phyloP scores from a whole-genome alignment of 1,140 invertebrate species.

The Drosophila bocki region DNA sequence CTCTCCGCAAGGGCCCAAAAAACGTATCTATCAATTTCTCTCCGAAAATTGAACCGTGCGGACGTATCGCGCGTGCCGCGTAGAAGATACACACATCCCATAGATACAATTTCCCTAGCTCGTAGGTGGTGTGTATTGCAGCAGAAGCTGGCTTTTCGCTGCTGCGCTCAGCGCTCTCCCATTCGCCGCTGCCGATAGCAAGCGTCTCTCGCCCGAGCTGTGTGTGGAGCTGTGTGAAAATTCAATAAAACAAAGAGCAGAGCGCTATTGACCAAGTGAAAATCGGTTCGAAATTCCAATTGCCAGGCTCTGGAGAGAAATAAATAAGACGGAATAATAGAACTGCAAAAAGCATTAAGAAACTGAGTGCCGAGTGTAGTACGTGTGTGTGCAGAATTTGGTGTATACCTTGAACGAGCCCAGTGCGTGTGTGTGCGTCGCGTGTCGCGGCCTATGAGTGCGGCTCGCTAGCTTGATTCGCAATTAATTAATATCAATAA shows the following conservation, averaged over 20 bases:
- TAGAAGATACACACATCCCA: conserved; percentile 63
- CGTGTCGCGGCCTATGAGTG: conserved; percentile 8
- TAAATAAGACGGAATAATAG: conserved; percentile 14
- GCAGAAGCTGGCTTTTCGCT: conserved; percentile 69
- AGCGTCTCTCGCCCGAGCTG: conserved; percentile 32
- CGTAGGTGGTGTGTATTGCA: conserved; percentile 76
- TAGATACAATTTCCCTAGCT: conserved; percentile 77
- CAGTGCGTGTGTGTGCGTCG: conserved; percentile 30
- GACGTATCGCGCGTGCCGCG: conserved; percentile 68
- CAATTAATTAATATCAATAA: conserved; percentile 56
- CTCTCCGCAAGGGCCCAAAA: conserved; percentile 10
- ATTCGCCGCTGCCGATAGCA: conserved; percentile 31
- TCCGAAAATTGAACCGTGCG: conserved; percentile 56
- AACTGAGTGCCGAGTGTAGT: conserved; percentile 3
- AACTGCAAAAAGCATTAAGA: conserved; percentile 39
- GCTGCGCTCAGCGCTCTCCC: conserved; percentile 51
- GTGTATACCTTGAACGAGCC: conserved; percentile 52
- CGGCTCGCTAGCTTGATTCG: conserved; percentile 29
- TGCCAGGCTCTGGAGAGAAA: conserved; percentile 23
- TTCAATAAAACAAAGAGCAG: conserved; percentile 58
- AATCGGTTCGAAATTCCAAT: conserved; percentile 45
- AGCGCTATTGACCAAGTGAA: conserved; percentile 34
- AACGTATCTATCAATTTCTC: conserved; percentile 39
- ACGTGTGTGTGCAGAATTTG: conserved; percentile 59
- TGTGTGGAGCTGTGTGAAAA: conserved; percentile 43